Evolutionary conservation across 2,797 vertebrate species (phyloP), one percentile per base, ranked within the genome.

Genomic region (Nasua narica): DNA sequence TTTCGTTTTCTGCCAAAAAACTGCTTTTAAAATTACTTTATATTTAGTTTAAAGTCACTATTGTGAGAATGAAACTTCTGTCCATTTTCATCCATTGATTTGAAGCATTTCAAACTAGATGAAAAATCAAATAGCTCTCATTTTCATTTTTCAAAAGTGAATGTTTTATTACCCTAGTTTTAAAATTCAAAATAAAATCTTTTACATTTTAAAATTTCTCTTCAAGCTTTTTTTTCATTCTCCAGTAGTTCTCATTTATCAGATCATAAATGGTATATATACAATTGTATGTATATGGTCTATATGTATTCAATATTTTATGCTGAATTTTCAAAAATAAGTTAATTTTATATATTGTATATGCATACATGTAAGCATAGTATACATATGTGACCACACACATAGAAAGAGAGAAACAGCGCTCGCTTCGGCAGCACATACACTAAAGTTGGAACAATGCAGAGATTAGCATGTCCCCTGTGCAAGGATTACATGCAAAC

Each of bases 41-140:
- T 56, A 43, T 29, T 93, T 72, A 96, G 29, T 94, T 92, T 93
- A 43, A 96, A 91, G 37, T 89, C 72, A 67, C 52, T 65, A 90
- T 79, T 11, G 16, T 87, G 93, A 56, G n/a, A 76, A 3, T 74
- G 21, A 85, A 88, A 83, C 79, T 83, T 87, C 27, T 87, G 32
- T 54, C 19, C 29, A 40, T 69, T 86, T 89, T 79, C 25, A 77
- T 84, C 58, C 7, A 50, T 48, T n/a, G n/a, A n/a, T n/a, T n/a
- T n/a, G n/a, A 77, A 67, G 4, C 8, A 69, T 56, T 89, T 94
- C 32, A 89, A 93, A 46, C 43, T 29, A 43, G 21, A 43, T 56
- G n/a, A 91, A 95, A 94, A 94, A 92, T 54, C 10, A 65, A 78
- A 10, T 67, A 65, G 40, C 48, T 84, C 67, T 52, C 4, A 25